Evolutionary conservation across 2,797 vertebrate species (phyloP), one percentile per base, ranked within the genome.

Genomic region (Lutjanus argentimaculatus): DNA sequence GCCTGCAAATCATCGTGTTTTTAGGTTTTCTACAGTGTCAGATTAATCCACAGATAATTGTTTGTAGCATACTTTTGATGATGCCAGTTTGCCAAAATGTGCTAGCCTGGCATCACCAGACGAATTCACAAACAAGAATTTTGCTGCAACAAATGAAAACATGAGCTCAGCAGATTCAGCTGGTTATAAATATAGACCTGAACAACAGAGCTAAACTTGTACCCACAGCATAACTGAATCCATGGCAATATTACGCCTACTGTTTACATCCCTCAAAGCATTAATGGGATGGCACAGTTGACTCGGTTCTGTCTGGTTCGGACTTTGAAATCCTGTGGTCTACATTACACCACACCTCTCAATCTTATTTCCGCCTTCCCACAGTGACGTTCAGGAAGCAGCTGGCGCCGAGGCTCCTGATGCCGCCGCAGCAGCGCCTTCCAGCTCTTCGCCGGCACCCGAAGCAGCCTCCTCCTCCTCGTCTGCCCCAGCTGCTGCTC

Each of bases 361-460:
- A 42, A 36, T 79, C 67, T 46, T 19, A 16, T 21, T 17, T 68
- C 13, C 0, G 0, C 40, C 6, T 82, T 59, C 84, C 57, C 42
- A 59, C 91, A 96, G 96, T 72, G 95, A 95, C 8, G 14, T 86
- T 52, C 86, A 87, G 64, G 93, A 93, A 72, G 84, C 30, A 40
- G 82, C 76, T 3, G 67, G 72, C 0, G 51, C 82, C 0, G 88
- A 87, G 51, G 79, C 85, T 53, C 71, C 48, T 1, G 75, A 53
- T 8, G 74, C 80, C 1, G 64, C 79, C 17, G 72, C 94, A 6
- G 81, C 93, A 14, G 89, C 62, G 75, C 94, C 95, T 57, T 92
- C 92, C 73, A 78, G 87, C 22, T 84, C 95, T 66, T 87, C 90
- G 2, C 83, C 95, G 14, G 88, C 89, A 69, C 92, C 93, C 0